Percentiles rank a stretch among this genome's conserved stretches.
Evolutionary conservation across 2,113 vertebrate genomes (phyloP).

Genomic region (Alethe castanea): DNA sequence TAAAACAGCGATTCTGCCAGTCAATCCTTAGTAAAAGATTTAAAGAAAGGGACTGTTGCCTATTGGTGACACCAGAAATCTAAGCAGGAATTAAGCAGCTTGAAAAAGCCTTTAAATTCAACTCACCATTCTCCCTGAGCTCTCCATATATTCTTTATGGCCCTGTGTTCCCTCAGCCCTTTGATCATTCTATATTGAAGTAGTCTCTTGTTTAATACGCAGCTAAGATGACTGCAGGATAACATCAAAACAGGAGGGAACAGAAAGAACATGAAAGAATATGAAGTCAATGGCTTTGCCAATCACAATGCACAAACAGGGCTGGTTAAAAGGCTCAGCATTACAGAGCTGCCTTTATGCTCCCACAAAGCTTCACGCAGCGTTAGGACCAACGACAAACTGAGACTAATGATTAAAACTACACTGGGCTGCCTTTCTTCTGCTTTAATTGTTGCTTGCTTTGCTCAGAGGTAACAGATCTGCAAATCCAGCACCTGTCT

Average conservation of each 20-base stretch:
- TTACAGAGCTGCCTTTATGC: conserved; percentile 27
- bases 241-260: conserved; percentile 59
- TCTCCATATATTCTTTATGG: conserved; percentile 56
- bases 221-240: conserved; percentile 42
- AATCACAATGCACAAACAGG: conserved; percentile 41
- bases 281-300: conserved; percentile 36
- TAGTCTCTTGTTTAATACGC: conserved; percentile 60
- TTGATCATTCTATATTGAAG: conserved; percentile 69
- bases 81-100: conserved; percentile 62
- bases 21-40: conserved; percentile 42
- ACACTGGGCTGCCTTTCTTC: not conserved
- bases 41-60: conserved; percentile 43
- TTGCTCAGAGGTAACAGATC: not conserved
- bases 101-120: conserved; percentile 60
- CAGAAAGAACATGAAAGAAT: conserved; percentile 65
- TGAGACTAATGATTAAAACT: conserved; percentile 12
- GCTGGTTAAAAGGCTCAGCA: not conserved
- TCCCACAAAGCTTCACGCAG: conserved; percentile 10
- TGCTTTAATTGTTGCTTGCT: not conserved
- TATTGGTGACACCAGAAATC: conserved; percentile 55
- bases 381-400: not conserved
- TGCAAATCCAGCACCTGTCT: not conserved
- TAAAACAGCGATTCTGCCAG: conserved; percentile 44
- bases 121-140: conserved; percentile 16
- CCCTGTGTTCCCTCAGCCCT: conserved; percentile 44